Base-by-base conservation (phyloP, 1,140 invertebrate genomes). In the Drosophila takahashii region DNA sequence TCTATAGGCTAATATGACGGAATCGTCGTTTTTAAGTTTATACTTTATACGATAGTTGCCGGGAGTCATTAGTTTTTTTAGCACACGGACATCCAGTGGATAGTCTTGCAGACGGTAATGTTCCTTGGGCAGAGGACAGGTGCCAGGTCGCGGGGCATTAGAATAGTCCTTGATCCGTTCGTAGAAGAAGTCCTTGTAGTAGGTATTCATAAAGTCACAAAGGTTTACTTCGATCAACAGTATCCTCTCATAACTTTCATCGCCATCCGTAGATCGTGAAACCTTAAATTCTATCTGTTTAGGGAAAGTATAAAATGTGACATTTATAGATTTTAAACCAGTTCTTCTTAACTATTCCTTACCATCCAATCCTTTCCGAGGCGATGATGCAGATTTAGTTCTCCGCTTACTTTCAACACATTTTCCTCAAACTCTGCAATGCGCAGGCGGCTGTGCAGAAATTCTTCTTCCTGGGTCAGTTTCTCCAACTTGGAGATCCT, bases 301-400 rank as follows among this genome's bases (percentile, higher is more conserved):
- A 5, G 0, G 10, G 16, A 18, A 18, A 44, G 4, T 4, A 42
- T 42, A 15, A 18, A 18, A 41, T 41, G 16, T 9, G n/a, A n/a
- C n/a, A n/a, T n/a, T n/a, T n/a, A n/a, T n/a, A n/a, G n/a, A n/a
- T n/a, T n/a, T n/a, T n/a, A n/a, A n/a, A n/a, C n/a, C n/a, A n/a
- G n/a, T n/a, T n/a, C n/a, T n/a, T n/a, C n/a, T n/a, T n/a, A 22
- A 22, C 22, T 22, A 11, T 10, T 44, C 4, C 41, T 4, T 44
- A 90, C 87, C 72, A 69, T 74, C 79, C 83, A 90, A 4, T 84
- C 61, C n/a, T 90, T 76, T 47, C 90, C 77, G 3, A 90, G 58
- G 0, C 39, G 26, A 0, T 60, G 52, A 10, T 52, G 56, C 4
- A 69, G 59, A 2, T 81, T 71, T 1, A 90, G 27, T 3, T 74